Evolutionary conservation across 2,113 vertebrate species (phyloP), one percentile per base, ranked within the genome.

Genomic region (Lipotes vexillifer): DNA sequence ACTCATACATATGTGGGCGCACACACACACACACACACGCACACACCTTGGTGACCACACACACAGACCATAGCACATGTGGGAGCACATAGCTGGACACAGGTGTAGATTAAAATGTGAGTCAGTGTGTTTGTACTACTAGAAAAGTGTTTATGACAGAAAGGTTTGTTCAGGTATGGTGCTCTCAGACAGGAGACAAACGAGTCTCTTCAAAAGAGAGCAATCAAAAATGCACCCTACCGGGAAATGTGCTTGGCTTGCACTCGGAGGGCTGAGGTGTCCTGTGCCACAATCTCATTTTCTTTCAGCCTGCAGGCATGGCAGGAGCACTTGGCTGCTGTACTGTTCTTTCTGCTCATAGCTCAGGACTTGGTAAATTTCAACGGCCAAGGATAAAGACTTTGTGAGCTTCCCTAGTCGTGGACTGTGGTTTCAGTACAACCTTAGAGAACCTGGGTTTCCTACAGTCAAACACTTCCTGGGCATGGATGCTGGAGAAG

Each of bases 261-360:
- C 99, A 99, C 98, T 99, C 99, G 29, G 99, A 99, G 99, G 0
- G 99, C 99, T 1, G 97, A 97, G 98, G 99, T 99, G 98, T 99
- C 99, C 98, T 99, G 99, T 98, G 99, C 99, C 97, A 99, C 98
- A 90, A 99, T 99, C 99, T 99, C 99, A 98, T 99, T 99, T 98
- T 99, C 99, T 98, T 99, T 99, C 93, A 99, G 99, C 72, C 99
- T 98, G 25, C 99, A 98, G 0, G 99, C 99, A 7, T 99, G 99
- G 90, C 99, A 98, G 0, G 99, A 99, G 0, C 99, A 98, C 98
- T 99, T 99, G 12, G 99, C 99, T 0, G 99, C 99, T 97, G 99
- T 98, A 98, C 99, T 99, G 99, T 99, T 99, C 99, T 99, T 99
- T 98, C 99, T 99, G 96, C 99, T 99, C 69, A 99, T 98, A 1